Evolutionary conservation across 2,888 invertebrate species (phyloP).

Genomic region (Polyploca ridens): DNA sequence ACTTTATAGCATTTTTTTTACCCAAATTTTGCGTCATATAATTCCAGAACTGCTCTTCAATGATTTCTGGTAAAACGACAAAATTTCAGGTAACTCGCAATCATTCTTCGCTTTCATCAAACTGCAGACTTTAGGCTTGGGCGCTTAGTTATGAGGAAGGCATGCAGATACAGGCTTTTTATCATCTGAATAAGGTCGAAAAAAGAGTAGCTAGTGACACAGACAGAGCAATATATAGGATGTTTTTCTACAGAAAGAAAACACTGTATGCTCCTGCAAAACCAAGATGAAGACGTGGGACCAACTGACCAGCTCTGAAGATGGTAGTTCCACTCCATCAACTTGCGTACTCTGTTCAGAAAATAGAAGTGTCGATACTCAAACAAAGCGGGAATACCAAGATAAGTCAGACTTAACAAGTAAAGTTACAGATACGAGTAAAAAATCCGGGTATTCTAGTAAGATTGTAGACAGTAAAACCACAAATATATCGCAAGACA

Average conservation of each 20-base stretch:
- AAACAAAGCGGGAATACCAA: slow-evolving; percentile 33
- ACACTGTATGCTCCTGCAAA: slow-evolving; percentile 61
- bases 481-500: slow-evolving; percentile 40
- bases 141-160: slow-evolving; percentile 6
- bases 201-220: slow-evolving; percentile 31
- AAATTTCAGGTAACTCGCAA: neutral
- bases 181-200: neutral
- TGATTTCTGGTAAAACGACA: neutral
- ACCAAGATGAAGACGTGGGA: slow-evolving; percentile 54
- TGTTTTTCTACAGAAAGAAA: slow-evolving; percentile 74
- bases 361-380: slow-evolving; percentile 32
- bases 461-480: slow-evolving; percentile 48
- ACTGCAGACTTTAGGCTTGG: slow-evolving; percentile 1
- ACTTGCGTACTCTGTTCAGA: slow-evolving; percentile 71
- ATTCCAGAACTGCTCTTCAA: neutral
- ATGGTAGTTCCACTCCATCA: slow-evolving; percentile 63
- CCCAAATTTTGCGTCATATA: neutral
- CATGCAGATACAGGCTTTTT: slow-evolving; percentile 23
- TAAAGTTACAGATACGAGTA: slow-evolving; percentile 39
- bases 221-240: slow-evolving; percentile 43
- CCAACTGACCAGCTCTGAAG: slow-evolving; percentile 44
- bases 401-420: slow-evolving; percentile 51
- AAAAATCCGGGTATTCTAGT: slow-evolving; percentile 31
- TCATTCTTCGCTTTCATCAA: neutral
- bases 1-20: neutral